These are phyloP conservation scores for Caenorhabditis imperialis DNA, from an alignment of 2,888 invertebrate genomes.

Conservation along the genomic window DNA sequence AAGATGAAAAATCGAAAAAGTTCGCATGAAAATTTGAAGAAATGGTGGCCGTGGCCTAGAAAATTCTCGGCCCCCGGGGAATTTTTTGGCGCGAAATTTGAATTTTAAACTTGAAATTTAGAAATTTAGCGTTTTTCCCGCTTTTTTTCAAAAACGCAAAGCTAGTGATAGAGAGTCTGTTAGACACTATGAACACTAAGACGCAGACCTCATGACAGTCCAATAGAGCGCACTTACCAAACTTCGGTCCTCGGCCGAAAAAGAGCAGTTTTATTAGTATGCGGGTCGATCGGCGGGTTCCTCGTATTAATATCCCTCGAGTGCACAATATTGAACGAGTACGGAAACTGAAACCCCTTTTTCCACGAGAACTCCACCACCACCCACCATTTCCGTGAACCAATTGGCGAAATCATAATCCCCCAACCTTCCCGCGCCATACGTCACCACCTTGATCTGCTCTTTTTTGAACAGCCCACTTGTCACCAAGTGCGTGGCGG, in stretches of 20 bases:
- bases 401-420: conserved; percentile 39
- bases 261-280: conserved; percentile 10
- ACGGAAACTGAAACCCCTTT: conserved; percentile 39
- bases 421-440: conserved; percentile 11
- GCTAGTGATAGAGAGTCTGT: too few species aligned
- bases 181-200: too few species aligned
- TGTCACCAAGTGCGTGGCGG: conserved; percentile 14
- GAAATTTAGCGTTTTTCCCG: too few species aligned
- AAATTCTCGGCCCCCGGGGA: too few species aligned
- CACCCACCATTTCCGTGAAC: conserved; percentile 25
- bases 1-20: too few species aligned
- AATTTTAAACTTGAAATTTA: too few species aligned
- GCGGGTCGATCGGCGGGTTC: conserved; percentile 1
- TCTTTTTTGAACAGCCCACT: conserved; percentile 24
- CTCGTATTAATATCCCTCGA: conserved; percentile 6
- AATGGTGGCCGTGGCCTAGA: too few species aligned
- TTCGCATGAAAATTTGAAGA: too few species aligned
- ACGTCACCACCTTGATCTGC: conserved; percentile 25
- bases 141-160: too few species aligned
- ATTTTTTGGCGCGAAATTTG: too few species aligned
- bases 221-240: conserved; percentile 12
- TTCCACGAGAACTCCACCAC: too few species aligned
- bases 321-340: conserved; percentile 41
- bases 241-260: conserved; percentile 36
- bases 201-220: too few species aligned